Evolutionary conservation across 2,888 invertebrate genomes (phyloP).

Genomic region (Odontocolon sp.): DNA sequence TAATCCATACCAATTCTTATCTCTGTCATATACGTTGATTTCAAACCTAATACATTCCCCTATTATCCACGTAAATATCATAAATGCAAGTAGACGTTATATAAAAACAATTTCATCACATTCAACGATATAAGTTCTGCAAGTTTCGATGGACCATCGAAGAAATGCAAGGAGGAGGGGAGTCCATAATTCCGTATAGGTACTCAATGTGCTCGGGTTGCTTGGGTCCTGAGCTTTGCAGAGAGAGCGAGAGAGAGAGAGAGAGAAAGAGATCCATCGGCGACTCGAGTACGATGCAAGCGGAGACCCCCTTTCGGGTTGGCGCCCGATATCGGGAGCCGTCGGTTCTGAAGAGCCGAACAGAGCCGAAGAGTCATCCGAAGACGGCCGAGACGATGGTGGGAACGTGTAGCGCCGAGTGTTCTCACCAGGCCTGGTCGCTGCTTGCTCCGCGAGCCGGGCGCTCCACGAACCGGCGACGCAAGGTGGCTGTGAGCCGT

Average conservation of each 20-base stretch:
- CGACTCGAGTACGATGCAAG: slow-evolving; percentile 58
- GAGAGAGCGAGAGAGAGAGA: slow-evolving; percentile 16
- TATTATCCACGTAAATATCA: no score
- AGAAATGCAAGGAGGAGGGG: slow-evolving; percentile 7
- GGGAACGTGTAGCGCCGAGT: slow-evolving; percentile 79
- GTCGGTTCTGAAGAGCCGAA: slow-evolving; percentile 66
- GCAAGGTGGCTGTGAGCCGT: slow-evolving; percentile 62
- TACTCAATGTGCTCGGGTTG: slow-evolving; percentile 23
- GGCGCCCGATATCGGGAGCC: slow-evolving; percentile 70
- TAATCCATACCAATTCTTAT: no score
- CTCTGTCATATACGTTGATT: no score
- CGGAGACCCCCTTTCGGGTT: slow-evolving; percentile 66
- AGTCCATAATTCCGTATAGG: neutral
- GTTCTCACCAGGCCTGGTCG: slow-evolving; percentile 77
- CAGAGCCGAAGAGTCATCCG: slow-evolving; percentile 73
- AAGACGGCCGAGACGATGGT: slow-evolving; percentile 79
- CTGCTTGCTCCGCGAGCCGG: slow-evolving; percentile 49
- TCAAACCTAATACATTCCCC: no score
- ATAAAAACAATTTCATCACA: no score
- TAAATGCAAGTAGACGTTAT: no score
- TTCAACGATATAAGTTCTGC: neutral
- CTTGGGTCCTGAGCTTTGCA: slow-evolving; percentile 8
- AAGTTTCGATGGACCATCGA: neutral
- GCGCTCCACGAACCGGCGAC: slow-evolving; percentile 55
- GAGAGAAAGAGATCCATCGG: slow-evolving; percentile 48